Evolutionary conservation across 1,140 invertebrate species (phyloP), one percentile per base, ranked within the genome.

Genomic region (Drosophila nannoptera): DNA sequence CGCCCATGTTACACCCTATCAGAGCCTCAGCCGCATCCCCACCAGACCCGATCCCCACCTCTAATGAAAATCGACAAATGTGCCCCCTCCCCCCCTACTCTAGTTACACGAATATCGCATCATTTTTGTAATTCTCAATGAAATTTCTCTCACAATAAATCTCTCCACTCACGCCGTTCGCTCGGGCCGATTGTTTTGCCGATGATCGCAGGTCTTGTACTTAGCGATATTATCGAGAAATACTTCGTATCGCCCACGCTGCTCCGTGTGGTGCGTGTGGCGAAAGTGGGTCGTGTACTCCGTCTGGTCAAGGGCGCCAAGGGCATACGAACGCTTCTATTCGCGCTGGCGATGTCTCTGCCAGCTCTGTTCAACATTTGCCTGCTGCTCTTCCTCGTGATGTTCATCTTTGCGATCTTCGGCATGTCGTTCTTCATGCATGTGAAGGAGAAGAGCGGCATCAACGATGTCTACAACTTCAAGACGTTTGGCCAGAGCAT

Each of bases 401-500:
- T 99, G 96, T 99, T 99, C 91, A 99, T 99, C 90, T 99, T 99
- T 90, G 97, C 97, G 78, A 99, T 98, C 87, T 99, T 99, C 90
- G 98, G 98, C 67, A 99, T 99, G 98, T 98, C 97, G 48, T 99
- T 99, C 92, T 99, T 99, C 91, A 98, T 98, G 97, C 95, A 98
- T 90, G 97, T 99, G 58, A 97, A 97, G 90, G 93, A 96, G 87
- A 95, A 96, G 87, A 96, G 95, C 78, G 97, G 97, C 48, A 92
- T 99, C 63, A 97, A 99, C 88, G 97, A 98, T 89, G 96, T 97
- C 53, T 99, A 98, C 92, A 99, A 99, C 91, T 99, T 99, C 91
- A 96, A 97, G 90, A 99, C 98, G n/a, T 99, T 99, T 90, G 95
- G 96, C 80, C 95, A 98, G 91, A 98, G 97, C 87, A 98, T 99